A percentile compares a stretch with the other conserved stretches of the same genome.
phyloP scores from a whole-genome alignment of 2,113 vertebrate genomes.

The Leuciscus idus region DNA sequence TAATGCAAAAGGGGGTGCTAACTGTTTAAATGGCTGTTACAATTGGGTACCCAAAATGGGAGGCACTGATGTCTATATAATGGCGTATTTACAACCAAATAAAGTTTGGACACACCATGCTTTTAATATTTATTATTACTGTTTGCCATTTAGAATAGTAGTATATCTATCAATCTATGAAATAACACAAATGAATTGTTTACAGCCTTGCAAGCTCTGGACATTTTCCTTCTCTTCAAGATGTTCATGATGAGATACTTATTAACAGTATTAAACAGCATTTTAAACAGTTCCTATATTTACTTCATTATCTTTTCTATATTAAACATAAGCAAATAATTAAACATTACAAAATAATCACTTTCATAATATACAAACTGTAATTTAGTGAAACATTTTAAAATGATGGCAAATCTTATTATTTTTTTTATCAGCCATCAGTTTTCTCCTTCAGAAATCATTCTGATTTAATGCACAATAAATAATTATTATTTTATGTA shows the following conservation, averaged over 20 bases:
- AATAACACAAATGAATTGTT: background rate
- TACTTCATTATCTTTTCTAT: background rate
- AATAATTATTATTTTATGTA: background rate
- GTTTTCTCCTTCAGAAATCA: no score
- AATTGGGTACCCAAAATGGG: background rate
- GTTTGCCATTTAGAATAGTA: background rate
- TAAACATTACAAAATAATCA: background rate
- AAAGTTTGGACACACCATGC: background rate
- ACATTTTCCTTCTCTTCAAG: background rate
- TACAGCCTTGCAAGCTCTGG: background rate
- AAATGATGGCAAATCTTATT: background rate
- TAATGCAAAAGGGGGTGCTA: constrained; percentile 68
- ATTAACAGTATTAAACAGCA: background rate
- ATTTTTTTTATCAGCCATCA: no score
- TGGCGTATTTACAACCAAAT: background rate
- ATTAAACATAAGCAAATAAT: no score
- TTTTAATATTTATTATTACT: background rate
- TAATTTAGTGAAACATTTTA: background rate
- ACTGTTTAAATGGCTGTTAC: constrained; percentile 55
- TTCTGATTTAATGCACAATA: no score
- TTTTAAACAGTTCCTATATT: background rate
- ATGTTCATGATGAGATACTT: background rate
- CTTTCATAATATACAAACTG: background rate
- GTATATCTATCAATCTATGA: background rate
- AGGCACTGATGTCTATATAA: background rate